Conservation (phyloP, 2,797 vertebrate genomes). For the Gambusia yucatana region DNA sequence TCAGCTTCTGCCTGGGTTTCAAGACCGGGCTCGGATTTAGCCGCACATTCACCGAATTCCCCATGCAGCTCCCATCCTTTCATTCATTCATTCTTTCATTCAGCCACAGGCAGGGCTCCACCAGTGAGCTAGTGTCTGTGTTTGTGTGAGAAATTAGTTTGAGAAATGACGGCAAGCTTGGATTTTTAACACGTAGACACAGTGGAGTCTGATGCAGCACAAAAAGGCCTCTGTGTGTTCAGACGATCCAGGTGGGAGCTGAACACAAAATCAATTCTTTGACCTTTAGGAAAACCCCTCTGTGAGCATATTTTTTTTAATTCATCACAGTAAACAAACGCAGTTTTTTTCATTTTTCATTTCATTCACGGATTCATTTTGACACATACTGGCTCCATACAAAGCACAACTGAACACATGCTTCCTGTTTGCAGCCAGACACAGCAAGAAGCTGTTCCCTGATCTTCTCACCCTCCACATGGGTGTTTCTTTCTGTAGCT, state of each 20-base stretch:
- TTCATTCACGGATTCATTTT: constrained; percentile 19
- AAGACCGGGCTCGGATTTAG: constrained; percentile 73
- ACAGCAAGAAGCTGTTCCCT: constrained; percentile 13
- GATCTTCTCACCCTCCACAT: constrained; percentile 45
- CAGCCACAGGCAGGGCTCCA: constrained; percentile 58
- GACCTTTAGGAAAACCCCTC: constrained; percentile 50
- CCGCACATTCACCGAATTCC: constrained; percentile 77
- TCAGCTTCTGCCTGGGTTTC: constrained; percentile 67
- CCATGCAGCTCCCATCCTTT: constrained; percentile 64
- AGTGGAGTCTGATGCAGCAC: constrained; percentile 10
- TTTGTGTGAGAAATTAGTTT: constrained; percentile 43
- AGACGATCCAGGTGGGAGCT: constrained; percentile 21
- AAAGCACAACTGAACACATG: constrained; percentile 13
- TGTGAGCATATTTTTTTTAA: constrained; percentile 27
- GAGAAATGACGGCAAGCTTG: constrained; percentile 59
- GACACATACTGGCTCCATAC: constrained; percentile 18
- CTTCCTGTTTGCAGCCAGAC: constrained; percentile 38
- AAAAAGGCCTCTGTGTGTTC: constrained; percentile 18
- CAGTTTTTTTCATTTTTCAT: constrained; percentile 17
- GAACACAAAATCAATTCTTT: constrained; percentile 39
- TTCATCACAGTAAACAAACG: constrained; percentile 11
- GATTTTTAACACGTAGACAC: constrained; percentile 53
- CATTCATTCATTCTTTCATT: constrained; percentile 70
- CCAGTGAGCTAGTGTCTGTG: constrained; percentile 64
- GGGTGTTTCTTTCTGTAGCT: constrained; percentile 15